A percentile compares a stretch with the other conserved stretches of the same genome.
Evolutionary conservation across 23 tunicate genomes (phyloP).

Genomic region (Aplidium turbinatum): DNA sequence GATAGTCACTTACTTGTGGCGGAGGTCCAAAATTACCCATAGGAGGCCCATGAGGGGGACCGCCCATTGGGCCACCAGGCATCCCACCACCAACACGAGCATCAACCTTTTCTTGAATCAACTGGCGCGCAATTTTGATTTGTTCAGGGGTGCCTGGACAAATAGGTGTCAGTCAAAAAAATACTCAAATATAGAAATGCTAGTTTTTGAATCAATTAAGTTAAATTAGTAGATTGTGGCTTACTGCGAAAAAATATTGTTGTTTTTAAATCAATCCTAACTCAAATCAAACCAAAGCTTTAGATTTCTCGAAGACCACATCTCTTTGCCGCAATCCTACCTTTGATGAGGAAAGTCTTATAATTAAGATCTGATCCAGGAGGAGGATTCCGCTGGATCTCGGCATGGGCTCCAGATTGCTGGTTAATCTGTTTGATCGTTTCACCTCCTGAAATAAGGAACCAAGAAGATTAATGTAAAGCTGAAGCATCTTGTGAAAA

Average conservation of each 20-base stretch:
- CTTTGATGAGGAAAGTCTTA: constrained; percentile 94
- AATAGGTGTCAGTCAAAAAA: too few species aligned
- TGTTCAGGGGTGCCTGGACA: constrained; percentile 90
- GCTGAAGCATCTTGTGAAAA: not conserved
- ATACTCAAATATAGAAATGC: not conserved
- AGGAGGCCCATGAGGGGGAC: constrained; percentile 73
- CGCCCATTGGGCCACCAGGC: constrained; percentile 33
- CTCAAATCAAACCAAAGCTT: not conserved
- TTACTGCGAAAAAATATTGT: too few species aligned
- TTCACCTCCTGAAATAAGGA: constrained; percentile 89
- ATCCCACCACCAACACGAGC: constrained; percentile 66
- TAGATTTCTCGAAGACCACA: not conserved
- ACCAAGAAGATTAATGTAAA: not conserved
- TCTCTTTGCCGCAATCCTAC: constrained; percentile 33
- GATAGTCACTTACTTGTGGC: too few species aligned
- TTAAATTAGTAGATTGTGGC: not conserved
- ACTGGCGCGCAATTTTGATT: constrained; percentile 72
- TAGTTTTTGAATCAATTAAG: not conserved
- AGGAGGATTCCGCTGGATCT: constrained; percentile 82
- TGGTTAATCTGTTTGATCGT: constrained; percentile 90
- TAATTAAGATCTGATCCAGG: constrained; percentile 90
- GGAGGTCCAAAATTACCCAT: constrained; percentile 63
- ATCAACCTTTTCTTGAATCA: constrained; percentile 97
- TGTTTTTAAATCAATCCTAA: too few species aligned
- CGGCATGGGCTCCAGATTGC: constrained; percentile 99